Evolutionary conservation across 2,888 invertebrate species (phyloP), one percentile per base, ranked within the genome.

Genomic region (Tenodera sinensis): DNA sequence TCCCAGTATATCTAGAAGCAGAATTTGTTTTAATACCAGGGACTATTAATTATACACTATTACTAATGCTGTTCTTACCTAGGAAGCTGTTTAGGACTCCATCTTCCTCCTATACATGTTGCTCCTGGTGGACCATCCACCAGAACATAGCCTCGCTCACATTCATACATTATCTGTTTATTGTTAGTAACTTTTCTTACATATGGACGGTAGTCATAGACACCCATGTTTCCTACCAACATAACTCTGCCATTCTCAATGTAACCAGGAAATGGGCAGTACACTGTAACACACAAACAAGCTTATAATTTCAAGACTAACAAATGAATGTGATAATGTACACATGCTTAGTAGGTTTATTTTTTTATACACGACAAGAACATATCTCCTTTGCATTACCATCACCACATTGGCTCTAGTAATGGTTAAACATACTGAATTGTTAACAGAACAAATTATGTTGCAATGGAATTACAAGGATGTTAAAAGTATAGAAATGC

Each of bases 91-190:
- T 95, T 95, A 0, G 99, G 99, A 91, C 98, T 97, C 99, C 99
- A 99, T 90, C 96, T 96, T 0, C 99, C 99, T 12, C 98, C 98
- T 42, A 99, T 96, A 92, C 99, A 99, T 0, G 99, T 99, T 0
- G 99, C 98, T 1, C 98, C 98, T 0, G 98, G 97, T 0, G 98
- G 97, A 2, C 99, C 99, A 91, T 97, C 96, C 34, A 96, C 96
- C 42, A 99, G 93, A 0, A 97, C 97, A 92, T 97, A 98, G 0
- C 98, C 98, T 92, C 97, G 97, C 91, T 98, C 97, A 92, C 99
- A 99, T 92, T 98, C 98, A 93, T 98, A 99, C 97, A 98, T 97
- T 89, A 98, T 98, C 93, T 98, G 98, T 91, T 98, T 97, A 92
- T 98, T 98, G 93, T 98, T 98, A 1, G 96, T 94, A 91, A 97